Evolutionary conservation across 1,140 invertebrate species (phyloP).

Genomic region (Tenebrio molitor): DNA sequence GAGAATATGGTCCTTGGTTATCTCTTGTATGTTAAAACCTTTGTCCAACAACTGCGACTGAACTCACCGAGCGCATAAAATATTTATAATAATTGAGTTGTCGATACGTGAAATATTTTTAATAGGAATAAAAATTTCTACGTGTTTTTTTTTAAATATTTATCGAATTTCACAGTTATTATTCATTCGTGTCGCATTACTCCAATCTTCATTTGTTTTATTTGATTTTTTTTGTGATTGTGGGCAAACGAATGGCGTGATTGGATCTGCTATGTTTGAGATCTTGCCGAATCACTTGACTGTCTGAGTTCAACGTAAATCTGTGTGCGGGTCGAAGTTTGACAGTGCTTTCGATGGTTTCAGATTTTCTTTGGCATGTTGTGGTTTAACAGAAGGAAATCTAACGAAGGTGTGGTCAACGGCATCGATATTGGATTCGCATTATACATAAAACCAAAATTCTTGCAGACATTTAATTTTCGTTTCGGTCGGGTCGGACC

Average conservation of each 20-base stretch:
- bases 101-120: too few species aligned
- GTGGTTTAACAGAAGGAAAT: slow-evolving; percentile 56
- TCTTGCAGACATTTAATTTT: slow-evolving; percentile 43
- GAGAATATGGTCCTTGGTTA: too few species aligned
- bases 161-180: too few species aligned
- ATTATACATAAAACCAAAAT: slow-evolving; percentile 56
- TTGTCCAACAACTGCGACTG: too few species aligned
- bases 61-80: too few species aligned
- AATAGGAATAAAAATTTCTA: too few species aligned
- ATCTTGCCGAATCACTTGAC: not conserved
- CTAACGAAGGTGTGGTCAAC: slow-evolving; percentile 59
- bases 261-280: slow-evolving; percentile 2
- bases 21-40: too few species aligned
- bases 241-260: not conserved
- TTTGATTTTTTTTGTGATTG: too few species aligned
- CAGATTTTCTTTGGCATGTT: slow-evolving; percentile 59
- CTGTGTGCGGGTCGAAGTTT: slow-evolving; percentile 10
- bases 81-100: too few species aligned
- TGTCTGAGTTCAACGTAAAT: slow-evolving; percentile 1
- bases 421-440: slow-evolving; percentile 60
- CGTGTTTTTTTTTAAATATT: too few species aligned
- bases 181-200: too few species aligned
- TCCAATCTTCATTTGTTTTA: too few species aligned
- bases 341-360: slow-evolving; percentile 47
- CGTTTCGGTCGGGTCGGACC: slow-evolving; percentile 37